Evolutionary conservation across 2,888 invertebrate species (phyloP).

Genomic region (Poecilus cupreus): DNA sequence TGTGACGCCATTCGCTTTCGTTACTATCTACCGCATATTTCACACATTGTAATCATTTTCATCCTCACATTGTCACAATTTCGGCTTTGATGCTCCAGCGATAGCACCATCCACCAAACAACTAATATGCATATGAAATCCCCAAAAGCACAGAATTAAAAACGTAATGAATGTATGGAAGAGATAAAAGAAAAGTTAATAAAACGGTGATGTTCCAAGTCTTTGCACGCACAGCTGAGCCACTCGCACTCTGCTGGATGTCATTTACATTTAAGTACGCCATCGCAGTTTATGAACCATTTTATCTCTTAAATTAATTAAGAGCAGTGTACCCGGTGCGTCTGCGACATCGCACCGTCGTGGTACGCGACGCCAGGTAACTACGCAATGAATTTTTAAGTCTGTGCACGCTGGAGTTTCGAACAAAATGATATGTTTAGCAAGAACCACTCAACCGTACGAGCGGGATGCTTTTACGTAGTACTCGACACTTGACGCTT

Average conservation of each 20-base stretch:
- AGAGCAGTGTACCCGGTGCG: constrained; percentile 1
- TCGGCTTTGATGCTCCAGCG: neutral
- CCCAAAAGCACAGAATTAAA: neutral
- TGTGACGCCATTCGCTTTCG: neutral
- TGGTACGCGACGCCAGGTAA: neutral
- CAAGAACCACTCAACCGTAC: too few relatives aligned
- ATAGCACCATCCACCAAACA: neutral
- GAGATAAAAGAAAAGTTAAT: constrained; percentile 36
- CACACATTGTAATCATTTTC: neutral
- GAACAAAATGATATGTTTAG: neutral
- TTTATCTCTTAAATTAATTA: constrained; percentile 57
- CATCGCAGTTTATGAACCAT: constrained; percentile 56
- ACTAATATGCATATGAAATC: constrained; percentile 36
- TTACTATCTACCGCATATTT: neutral
- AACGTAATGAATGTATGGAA: constrained; percentile 24
- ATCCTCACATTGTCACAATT: constrained; percentile 2
- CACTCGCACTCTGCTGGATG: constrained; percentile 11
- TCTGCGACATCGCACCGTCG: neutral
- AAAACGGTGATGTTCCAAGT: neutral
- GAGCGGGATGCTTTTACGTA: too few relatives aligned
- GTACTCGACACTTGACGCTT: too few relatives aligned
- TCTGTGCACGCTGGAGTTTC: constrained; percentile 1
- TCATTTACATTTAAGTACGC: constrained; percentile 48
- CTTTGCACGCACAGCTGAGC: constrained; percentile 8
- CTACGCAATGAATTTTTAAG: constrained; percentile 42